Evolutionary conservation across 1,140 invertebrate genomes (phyloP), one percentile per base, ranked within the genome.

Genomic region (Drosophila sp.): DNA sequence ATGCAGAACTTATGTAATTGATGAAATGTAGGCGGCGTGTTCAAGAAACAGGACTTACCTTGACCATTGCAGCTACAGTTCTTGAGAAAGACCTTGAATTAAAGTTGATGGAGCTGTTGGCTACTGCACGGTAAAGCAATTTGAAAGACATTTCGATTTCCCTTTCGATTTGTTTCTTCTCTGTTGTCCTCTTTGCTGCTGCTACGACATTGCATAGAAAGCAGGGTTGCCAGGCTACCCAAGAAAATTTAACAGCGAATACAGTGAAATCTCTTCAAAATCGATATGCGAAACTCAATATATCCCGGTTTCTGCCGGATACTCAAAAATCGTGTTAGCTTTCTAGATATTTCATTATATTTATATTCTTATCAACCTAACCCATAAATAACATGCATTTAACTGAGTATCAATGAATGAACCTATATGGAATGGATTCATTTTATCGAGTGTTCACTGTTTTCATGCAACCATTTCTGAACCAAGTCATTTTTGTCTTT

Each of bases 61-160:
- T 90, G n/a, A 89, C 84, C 84, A 89, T 89, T 56, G 61, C 84
- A 62, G 67, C 77, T 27, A 66, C 30, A 58, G 77, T 89, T 84
- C 50, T 80, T 54, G 80, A 89, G 27, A 86, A 72, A 56, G 70
- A 89, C 69, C 84, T 77, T 10, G 55, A 73, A 57, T 41, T 71
- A 38, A 73, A 67, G 63, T 68, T 75, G 8, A 73, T 60, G 56
- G 84, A 87, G 76, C 78, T 89, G 76, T 80, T 87, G 55, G 64
- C 72, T 76, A 84, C 79, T 76, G 89, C 84, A 83, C 84, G 69
- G 44, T 60, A 71, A 79, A 87, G 66, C 61, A 89, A 75, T 70
- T 89, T 89, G 84, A 76, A 89, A 66, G 80, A 77, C 79, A 84
- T 79, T 71, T 69, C 70, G 75, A 86, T 73, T 80, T 71, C 67